phyloP scores from a whole-genome alignment of 2,113 vertebrate genomes.

The Sorex fumeus region DNA sequence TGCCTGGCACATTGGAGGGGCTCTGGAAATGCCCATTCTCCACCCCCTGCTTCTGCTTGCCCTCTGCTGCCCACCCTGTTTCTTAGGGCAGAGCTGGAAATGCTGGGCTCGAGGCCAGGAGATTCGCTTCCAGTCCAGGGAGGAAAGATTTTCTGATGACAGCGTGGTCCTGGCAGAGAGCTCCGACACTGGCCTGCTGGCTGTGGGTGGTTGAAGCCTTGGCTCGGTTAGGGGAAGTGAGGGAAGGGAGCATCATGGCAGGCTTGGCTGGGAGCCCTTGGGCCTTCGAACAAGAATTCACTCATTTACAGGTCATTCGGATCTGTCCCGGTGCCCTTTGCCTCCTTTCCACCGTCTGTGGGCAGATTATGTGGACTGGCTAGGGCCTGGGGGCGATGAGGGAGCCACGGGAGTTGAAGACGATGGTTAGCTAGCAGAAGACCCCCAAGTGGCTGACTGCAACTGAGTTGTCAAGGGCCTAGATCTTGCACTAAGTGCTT shows the following conservation, averaged over 20 bases:
- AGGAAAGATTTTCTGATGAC: background rate
- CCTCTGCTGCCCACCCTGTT: background rate
- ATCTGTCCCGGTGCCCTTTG: rapidly evolving
- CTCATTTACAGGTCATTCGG: background rate
- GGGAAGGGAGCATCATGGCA: background rate
- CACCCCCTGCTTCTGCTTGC: background rate
- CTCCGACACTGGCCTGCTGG: background rate
- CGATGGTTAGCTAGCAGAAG: background rate
- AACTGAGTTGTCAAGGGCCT: background rate
- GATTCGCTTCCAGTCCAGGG: background rate
- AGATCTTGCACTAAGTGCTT: no score
- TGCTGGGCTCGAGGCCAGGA: background rate
- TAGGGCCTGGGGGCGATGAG: background rate
- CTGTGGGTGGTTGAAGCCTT: background rate
- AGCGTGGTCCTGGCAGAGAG: background rate
- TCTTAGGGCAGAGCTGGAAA: background rate
- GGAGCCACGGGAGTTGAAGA: background rate
- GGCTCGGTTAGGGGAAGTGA: background rate
- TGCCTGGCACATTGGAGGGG: background rate
- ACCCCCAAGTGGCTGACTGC: background rate
- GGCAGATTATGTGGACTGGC: no score
- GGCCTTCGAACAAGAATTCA: background rate
- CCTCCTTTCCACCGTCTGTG: background rate
- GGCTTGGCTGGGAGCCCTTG: background rate
- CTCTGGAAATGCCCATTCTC: background rate